Evolutionary conservation across 2,113 vertebrate genomes (phyloP).

Genomic region (Phycodurus eques): DNA sequence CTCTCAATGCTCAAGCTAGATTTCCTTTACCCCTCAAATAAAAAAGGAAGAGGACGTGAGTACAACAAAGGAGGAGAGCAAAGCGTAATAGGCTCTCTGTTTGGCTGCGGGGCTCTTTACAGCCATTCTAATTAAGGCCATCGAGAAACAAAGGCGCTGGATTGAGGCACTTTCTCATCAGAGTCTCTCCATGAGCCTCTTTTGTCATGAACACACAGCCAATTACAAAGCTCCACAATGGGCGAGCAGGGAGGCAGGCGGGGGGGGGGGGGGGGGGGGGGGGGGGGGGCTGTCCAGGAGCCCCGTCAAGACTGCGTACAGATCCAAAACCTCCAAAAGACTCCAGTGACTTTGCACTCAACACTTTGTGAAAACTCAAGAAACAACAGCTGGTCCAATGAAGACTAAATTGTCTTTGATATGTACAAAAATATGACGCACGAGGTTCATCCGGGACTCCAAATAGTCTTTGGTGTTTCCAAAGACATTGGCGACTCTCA

Average conservation of each 20-base stretch:
- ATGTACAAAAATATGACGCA: background rate
- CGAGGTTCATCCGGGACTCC: background rate
- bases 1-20: conserved; percentile 48
- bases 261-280: conserved; percentile 1
- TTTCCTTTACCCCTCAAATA: conserved; percentile 45
- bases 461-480: background rate
- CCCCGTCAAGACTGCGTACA: conserved; percentile 61
- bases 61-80: conserved; percentile 71
- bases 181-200: conserved; percentile 62
- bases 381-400: too few species aligned
- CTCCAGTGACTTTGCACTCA: conserved; percentile 46
- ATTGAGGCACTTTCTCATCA: conserved; percentile 69
- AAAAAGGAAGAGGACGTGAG: conserved; percentile 53
- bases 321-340: conserved; percentile 54
- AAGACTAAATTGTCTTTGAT: background rate
- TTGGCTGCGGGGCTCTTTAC: conserved; percentile 56
- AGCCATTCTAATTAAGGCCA: conserved; percentile 73
- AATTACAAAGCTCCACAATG: conserved; percentile 73
- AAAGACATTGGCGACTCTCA: background rate
- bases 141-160: conserved; percentile 66
- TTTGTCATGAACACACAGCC: conserved; percentile 71
- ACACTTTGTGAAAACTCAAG: conserved; percentile 26
- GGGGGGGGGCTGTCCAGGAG: conserved; percentile 49
- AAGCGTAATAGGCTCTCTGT: conserved; percentile 61
- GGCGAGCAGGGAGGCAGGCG: conserved; percentile 11